Conservation (phyloP, 1,140 invertebrate genomes). For the Prorops nasuta region DNA sequence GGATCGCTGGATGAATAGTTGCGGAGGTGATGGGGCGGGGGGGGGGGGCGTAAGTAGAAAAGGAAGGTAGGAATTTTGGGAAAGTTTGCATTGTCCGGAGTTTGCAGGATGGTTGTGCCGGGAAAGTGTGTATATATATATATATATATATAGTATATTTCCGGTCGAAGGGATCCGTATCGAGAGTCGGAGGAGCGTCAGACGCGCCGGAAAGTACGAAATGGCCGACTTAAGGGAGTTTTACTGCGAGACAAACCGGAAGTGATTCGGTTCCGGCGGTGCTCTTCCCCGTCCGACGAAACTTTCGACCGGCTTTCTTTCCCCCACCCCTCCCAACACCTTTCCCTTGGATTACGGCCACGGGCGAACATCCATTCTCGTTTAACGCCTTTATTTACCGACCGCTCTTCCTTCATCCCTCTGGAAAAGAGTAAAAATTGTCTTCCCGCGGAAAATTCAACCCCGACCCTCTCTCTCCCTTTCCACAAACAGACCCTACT, state of each 20-base stretch:
- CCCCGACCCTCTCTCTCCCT: not conserved
- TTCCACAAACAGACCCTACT: conserved; percentile 5
- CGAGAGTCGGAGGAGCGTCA: conserved; percentile 21
- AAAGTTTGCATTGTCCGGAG: not conserved
- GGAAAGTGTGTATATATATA: too few relatives aligned
- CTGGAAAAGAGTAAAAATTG: too few relatives aligned
- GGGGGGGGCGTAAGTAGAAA: conserved; percentile 5
- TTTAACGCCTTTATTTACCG: conserved; percentile 54
- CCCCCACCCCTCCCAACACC: conserved; percentile 7
- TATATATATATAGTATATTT: too few relatives aligned
- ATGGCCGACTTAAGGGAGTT: conserved; percentile 47
- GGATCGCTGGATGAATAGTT: too few relatives aligned
- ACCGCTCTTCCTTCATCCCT: conserved; percentile 21
- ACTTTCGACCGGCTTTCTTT: too few relatives aligned
- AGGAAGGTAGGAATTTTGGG: conserved; percentile 11
- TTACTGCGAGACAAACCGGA: conserved; percentile 48
- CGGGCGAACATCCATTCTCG: conserved; percentile 50
- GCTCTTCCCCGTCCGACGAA: conserved; percentile 9
- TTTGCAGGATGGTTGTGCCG: too few relatives aligned
- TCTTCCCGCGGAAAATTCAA: too few relatives aligned
- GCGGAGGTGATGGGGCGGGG: not conserved
- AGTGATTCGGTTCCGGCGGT: conserved; percentile 40
- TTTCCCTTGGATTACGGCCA: conserved; percentile 37
- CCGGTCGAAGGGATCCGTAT: conserved; percentile 33
- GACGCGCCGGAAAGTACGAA: conserved; percentile 31